Evolutionary conservation across 1,140 invertebrate species (phyloP), one percentile per base, ranked within the genome.

Genomic region (Aphaenogaster floridana): DNA sequence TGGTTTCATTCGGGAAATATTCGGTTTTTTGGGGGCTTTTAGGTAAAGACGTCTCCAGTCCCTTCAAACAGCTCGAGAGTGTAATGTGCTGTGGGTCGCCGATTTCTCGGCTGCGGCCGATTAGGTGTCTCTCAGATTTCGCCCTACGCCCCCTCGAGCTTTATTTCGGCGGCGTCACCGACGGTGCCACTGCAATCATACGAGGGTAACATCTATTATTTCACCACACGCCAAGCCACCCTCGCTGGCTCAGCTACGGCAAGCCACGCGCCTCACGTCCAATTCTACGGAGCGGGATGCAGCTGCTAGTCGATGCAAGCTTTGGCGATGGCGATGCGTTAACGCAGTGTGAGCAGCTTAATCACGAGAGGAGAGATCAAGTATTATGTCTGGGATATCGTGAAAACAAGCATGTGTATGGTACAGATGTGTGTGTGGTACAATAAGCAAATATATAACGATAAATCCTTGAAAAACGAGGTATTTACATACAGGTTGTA

Each of bases 151-250:
- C 52, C 61, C 88, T 63, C 87, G 86, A 77, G 63, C 72, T 90
- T 91, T 92, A 92, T 88, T 92, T 92, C 86, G 66, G 34, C 84
- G 72, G 21, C 61, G 69, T 83, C 85, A 93, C 93, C n/a, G 92
- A 71, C 68, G 87, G 90, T 69, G 93, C 80, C 72, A 94, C 93
- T 93, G 93, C 42, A 90, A 93, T 76, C 93, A 94, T 87, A 94
- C 71, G 77, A 80, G 88, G 39, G 71, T 61, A 86, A 64, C 69
- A 17, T 86, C 63, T 11, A 66, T 90, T 91, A 90, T 84, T 84
- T 21, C 80, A 84, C 42, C 69, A 63, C 8, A 15, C 39, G 80
- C 80, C 42, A 36, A 61, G 69, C 8, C n/a, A 50, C 28, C 57
- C 69, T 61, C 54, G 80, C 69, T 61, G 45, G 54, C 54, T 74